Conservation (phyloP, 2,113 vertebrate genomes). For the Melanotaenia duboulayi region DNA sequence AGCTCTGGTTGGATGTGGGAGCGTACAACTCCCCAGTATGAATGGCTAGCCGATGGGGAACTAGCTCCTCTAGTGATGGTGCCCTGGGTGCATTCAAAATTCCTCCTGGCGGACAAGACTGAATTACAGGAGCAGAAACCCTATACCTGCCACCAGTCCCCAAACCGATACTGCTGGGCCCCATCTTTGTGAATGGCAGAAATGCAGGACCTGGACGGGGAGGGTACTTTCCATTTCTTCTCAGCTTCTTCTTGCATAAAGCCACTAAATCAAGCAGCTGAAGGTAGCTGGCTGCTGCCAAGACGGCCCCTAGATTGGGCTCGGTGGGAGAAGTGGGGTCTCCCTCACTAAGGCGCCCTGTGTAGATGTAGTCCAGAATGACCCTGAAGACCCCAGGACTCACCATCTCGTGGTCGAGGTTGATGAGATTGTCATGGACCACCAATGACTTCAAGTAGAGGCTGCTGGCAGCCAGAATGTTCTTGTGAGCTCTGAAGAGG, state of each 20-base stretch:
- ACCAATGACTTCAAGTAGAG: constrained; percentile 99
- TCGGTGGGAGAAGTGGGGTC: constrained; percentile 87
- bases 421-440: constrained; percentile 99
- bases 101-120: constrained; percentile 88
- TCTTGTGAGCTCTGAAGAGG: constrained; percentile 98
- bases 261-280: constrained; percentile 97
- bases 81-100: constrained; percentile 73
- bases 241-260: constrained; percentile 96
- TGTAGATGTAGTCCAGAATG: constrained; percentile 99
- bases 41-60: constrained; percentile 84
- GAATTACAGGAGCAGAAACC: constrained; percentile 92
- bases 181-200: constrained; percentile 87
- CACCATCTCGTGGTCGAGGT: constrained; percentile 99
- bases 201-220: constrained; percentile 87
- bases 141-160: constrained; percentile 84
- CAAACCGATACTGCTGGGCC: constrained; percentile 66
- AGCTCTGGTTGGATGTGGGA: constrained; percentile 84
- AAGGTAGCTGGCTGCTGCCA: constrained; percentile 97
- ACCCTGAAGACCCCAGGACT: constrained; percentile 97
- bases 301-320: constrained; percentile 89
- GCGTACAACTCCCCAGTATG: constrained; percentile 93
- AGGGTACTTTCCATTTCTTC: constrained; percentile 93
- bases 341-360: constrained; percentile 90
- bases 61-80: constrained; percentile 82
- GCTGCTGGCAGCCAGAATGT: constrained; percentile 99